phyloP scores from a whole-genome alignment of 2,113 vertebrate genomes.

The Macrotus californicus region DNA sequence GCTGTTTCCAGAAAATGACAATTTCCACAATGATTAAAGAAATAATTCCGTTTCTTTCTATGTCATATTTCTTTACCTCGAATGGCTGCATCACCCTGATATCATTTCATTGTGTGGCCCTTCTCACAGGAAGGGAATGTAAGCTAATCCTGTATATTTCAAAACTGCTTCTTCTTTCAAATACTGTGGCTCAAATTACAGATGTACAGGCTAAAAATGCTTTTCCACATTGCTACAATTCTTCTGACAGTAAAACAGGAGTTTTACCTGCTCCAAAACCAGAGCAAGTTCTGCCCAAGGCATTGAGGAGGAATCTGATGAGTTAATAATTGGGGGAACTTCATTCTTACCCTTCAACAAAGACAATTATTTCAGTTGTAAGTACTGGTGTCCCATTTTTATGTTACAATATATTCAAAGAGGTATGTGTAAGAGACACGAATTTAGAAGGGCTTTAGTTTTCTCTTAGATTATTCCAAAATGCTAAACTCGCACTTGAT shows the following conservation, averaged over 20 bases:
- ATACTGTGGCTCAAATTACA: background rate
- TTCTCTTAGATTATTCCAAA: background rate
- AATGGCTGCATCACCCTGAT: background rate
- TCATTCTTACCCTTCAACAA: background rate
- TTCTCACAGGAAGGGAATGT: slow-evolving; percentile 2
- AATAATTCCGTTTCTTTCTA: slow-evolving; percentile 14
- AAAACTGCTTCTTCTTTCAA: background rate
- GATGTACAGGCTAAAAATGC: background rate
- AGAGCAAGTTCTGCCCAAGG: background rate
- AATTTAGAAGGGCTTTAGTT: background rate
- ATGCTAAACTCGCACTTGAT: background rate
- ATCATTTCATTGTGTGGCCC: background rate
- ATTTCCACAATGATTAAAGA: slow-evolving; percentile 27
- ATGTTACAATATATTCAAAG: background rate
- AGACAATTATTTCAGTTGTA: slow-evolving; percentile 24
- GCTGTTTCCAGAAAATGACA: slow-evolving; percentile 54
- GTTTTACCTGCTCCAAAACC: background rate
- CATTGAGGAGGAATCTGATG: background rate
- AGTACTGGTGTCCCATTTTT: background rate
- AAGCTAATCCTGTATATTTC: background rate
- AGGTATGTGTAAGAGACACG: background rate
- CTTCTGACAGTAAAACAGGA: background rate
- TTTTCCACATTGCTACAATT: background rate
- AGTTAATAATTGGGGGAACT: background rate
- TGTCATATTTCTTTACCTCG: background rate